Conservation (phyloP, 2,888 invertebrate species). For the Cephus pulcher region DNA sequence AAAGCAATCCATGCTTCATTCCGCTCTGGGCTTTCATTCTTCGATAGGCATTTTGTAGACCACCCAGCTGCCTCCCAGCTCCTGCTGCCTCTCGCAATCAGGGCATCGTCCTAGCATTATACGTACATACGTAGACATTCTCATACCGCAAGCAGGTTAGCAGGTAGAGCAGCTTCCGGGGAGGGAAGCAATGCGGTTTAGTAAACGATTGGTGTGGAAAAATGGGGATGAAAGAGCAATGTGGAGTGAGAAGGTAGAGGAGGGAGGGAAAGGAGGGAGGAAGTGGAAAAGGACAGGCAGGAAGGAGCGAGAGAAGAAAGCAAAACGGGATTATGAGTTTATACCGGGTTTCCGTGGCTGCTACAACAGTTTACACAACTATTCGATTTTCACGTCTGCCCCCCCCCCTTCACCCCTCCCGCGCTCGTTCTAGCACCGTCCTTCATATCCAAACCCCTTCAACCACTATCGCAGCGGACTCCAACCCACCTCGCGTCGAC, state of each 20-base stretch:
- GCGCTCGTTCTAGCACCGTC: conserved; percentile 30
- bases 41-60: conserved; percentile 37
- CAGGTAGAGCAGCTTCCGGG: too few relatives aligned
- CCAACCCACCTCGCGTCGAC: conserved; percentile 21
- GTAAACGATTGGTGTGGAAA: too few relatives aligned
- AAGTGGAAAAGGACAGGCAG: conserved; percentile 21
- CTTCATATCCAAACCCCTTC: conserved; percentile 16
- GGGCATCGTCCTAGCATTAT: too few relatives aligned
- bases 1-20: conserved; percentile 57
- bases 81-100: too few relatives aligned
- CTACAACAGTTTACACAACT: conserved; percentile 38
- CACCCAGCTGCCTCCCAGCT: too few relatives aligned
- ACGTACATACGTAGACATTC: too few relatives aligned
- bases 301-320: conserved; percentile 24
- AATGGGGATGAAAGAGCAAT: too few relatives aligned
- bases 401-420: conserved; percentile 19
- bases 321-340: conserved; percentile 46
- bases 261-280: neutral
- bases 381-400: conserved; percentile 48
- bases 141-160: too few relatives aligned
- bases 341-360: conserved; percentile 37
- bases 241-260: too few relatives aligned
- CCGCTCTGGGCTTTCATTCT: conserved; percentile 38
- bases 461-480: neutral
- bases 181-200: too few relatives aligned